Percentiles rank a stretch among this genome's conserved stretches.
Conservation (phyloP, 2,113 vertebrate species). For the Motacilla alba region DNA sequence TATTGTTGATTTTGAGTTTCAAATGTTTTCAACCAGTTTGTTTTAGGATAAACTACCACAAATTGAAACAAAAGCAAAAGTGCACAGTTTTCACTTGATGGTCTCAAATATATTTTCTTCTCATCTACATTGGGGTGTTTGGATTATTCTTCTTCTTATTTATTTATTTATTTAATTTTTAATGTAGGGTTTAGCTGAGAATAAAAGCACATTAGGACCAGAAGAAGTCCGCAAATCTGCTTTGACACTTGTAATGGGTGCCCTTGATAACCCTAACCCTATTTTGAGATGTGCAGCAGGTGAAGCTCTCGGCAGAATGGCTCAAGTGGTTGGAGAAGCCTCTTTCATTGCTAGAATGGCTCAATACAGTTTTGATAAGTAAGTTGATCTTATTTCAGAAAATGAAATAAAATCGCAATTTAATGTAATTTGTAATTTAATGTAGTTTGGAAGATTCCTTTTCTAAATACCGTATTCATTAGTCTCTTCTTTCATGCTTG, state of each 20-base stretch:
- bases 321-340: slow-evolving; percentile 96
- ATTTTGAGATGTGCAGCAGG: slow-evolving; percentile 96
- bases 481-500: background rate
- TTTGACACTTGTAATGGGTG: slow-evolving; percentile 95
- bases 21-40: background rate
- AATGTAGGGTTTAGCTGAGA: slow-evolving; percentile 93
- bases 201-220: slow-evolving; percentile 95
- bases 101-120: background rate
- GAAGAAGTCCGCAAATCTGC: slow-evolving; percentile 98
- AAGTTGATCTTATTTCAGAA: slow-evolving; percentile 47
- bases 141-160: background rate
- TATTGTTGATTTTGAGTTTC: background rate
- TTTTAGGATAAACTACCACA: background rate
- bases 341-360: slow-evolving; percentile 98
- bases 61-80: background rate
- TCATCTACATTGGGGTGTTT: background rate
- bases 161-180: background rate
- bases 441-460: background rate
- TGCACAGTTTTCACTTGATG: background rate
- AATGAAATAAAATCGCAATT: background rate
- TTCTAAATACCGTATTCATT: background rate
- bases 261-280: slow-evolving; percentile 96
- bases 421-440: background rate
- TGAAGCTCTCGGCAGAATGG: slow-evolving; percentile 97
- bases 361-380: slow-evolving; percentile 99